Evolutionary conservation across 2,888 invertebrate genomes (phyloP).

Genomic region (Nymphalis urticae): DNA sequence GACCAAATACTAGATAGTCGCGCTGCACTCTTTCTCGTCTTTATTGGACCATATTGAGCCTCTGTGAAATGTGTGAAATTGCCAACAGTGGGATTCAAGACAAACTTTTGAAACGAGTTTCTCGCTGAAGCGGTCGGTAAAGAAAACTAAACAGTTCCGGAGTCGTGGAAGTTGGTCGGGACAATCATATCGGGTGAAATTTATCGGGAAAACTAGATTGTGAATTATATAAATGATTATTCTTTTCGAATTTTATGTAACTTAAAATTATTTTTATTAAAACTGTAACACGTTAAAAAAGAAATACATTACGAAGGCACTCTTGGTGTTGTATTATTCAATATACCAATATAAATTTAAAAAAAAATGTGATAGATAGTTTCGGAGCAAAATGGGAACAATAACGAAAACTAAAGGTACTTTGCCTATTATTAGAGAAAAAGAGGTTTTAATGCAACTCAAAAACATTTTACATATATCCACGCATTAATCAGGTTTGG

Average conservation of each 20-base stretch:
- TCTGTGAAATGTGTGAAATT: slow-evolving; percentile 66
- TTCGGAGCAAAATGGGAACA: too few species aligned
- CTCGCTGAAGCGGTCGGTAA: slow-evolving; percentile 49
- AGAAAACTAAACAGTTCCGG: slow-evolving; percentile 44
- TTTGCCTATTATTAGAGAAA: too few species aligned
- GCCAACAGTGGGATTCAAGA: slow-evolving; percentile 58
- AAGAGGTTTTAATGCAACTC: too few species aligned
- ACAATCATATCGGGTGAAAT: slow-evolving; percentile 26
- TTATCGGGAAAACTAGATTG: slow-evolving; percentile 13
- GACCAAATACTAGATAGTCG: slow-evolving; percentile 5
- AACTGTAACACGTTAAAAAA: too few species aligned
- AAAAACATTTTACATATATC: too few species aligned
- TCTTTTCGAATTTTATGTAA: not conserved
- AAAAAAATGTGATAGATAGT: too few species aligned
- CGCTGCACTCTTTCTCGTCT: slow-evolving; percentile 45
- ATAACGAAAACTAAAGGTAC: too few species aligned
- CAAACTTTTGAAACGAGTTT: slow-evolving; percentile 59
- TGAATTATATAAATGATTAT: slow-evolving; percentile 17
- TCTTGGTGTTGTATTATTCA: too few species aligned
- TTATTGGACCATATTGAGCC: slow-evolving; percentile 63
- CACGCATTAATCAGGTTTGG: too few species aligned
- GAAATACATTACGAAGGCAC: too few species aligned
- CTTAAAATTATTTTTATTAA: not conserved
- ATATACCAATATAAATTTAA: too few species aligned
- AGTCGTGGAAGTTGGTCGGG: slow-evolving; percentile 13